These are phyloP conservation scores for Conomelus anceps DNA, from an alignment of 2,888 invertebrate genomes.

Conservation along the genomic window DNA sequence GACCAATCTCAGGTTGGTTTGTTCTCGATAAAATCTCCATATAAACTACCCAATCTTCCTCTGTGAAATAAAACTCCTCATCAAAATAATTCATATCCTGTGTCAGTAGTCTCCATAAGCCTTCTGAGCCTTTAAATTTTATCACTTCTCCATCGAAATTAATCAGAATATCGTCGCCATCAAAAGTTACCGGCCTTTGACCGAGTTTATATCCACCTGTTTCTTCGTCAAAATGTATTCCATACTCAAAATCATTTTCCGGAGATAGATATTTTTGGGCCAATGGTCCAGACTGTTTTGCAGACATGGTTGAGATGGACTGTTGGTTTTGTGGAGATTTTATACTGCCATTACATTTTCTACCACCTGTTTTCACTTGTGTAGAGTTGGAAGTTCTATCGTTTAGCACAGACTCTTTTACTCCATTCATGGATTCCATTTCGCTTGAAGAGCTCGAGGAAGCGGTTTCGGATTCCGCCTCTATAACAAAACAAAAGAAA, in stretches of 20 bases:
- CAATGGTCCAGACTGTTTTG: neutral
- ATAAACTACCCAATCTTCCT: neutral
- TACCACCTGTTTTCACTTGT: no score
- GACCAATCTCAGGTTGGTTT: no score
- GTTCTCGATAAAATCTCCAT: neutral
- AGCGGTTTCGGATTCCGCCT: neutral
- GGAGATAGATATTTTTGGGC: neutral
- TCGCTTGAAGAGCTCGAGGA: neutral
- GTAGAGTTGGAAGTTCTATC: no score
- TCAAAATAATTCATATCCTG: neutral
- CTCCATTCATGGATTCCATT: neutral
- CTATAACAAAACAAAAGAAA: neutral
- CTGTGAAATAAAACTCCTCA: neutral
- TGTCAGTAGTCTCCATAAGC: neutral
- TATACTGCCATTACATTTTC: no score
- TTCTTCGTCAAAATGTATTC: neutral
- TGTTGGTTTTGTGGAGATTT: no score
- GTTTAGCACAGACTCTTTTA: no score
- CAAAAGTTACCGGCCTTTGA: neutral
- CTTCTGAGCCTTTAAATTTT: neutral
- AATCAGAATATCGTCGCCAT: neutral
- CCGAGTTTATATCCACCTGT: neutral
- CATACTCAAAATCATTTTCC: neutral
- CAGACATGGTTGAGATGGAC: no score
- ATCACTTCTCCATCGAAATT: no score